Evolutionary conservation across 2,113 vertebrate species (phyloP).

Genomic region (Hippopotamus amphibius): DNA sequence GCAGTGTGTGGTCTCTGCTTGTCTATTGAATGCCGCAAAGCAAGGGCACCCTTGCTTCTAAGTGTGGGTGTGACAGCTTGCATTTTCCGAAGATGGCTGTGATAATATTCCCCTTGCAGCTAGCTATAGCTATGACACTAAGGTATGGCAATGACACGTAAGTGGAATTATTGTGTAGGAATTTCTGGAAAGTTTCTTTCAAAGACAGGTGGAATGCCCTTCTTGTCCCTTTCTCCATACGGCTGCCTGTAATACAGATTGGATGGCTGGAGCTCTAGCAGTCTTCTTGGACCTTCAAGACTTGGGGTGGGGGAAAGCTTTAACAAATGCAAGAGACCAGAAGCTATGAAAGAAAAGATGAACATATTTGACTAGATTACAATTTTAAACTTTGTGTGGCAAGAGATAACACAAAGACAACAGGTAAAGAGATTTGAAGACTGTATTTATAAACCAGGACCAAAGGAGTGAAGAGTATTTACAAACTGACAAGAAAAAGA

Average conservation of each 20-base stretch:
- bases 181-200: conserved; percentile 40
- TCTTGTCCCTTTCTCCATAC: neutral
- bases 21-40: neutral
- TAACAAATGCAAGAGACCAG: neutral
- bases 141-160: neutral
- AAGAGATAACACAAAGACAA: neutral
- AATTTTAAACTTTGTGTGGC: neutral
- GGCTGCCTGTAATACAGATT: neutral
- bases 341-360: neutral
- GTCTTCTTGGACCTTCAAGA: neutral
- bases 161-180: neutral
- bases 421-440: neutral
- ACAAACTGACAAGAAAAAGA: conserved; percentile 16
- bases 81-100: neutral
- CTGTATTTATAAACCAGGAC: neutral
- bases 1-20: neutral
- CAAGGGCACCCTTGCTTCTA: neutral
- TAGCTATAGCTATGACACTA: neutral
- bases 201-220: neutral
- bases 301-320: neutral
- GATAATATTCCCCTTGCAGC: neutral
- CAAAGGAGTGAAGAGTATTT: neutral
- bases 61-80: neutral
- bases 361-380: neutral
- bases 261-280: neutral